Conservation (phyloP, 2,113 vertebrate species). For the Lophius piscatorius region DNA sequence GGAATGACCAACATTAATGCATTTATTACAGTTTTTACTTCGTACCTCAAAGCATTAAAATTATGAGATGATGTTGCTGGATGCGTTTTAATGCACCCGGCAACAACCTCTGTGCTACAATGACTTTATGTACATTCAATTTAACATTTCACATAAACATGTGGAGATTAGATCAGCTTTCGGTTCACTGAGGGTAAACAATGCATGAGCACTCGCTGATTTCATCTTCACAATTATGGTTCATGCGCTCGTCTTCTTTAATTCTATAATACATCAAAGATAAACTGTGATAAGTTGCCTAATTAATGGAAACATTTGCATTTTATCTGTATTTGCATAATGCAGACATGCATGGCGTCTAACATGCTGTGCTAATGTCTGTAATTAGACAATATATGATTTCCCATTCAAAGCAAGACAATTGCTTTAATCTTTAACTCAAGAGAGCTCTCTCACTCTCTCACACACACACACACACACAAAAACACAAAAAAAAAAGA, state of each 20-base stretch:
- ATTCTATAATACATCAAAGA: constrained; percentile 21
- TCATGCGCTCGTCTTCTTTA: constrained; percentile 14
- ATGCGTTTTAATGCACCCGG: constrained; percentile 7
- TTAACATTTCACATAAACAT: neutral
- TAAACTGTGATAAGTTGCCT: constrained; percentile 19
- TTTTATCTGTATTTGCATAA: constrained; percentile 46
- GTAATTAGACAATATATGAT: constrained; percentile 29
- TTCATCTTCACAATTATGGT: constrained; percentile 8
- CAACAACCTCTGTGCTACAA: constrained; percentile 6
- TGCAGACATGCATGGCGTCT: constrained; percentile 20
- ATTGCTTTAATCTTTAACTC: constrained; percentile 22
- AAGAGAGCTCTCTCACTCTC: neutral
- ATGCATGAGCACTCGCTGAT: neutral
- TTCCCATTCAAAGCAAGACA: constrained; percentile 3
- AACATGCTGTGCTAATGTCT: constrained; percentile 29
- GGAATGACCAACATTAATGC: neutral
- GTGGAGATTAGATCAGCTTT: neutral
- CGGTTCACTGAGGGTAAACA: neutral
- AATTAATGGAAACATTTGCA: constrained; percentile 44
- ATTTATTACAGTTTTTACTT: neutral
- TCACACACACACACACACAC: neutral
- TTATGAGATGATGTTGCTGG: neutral
- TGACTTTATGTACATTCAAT: constrained; percentile 6
- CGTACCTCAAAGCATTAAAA: constrained; percentile 3
- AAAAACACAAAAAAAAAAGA: too few relatives aligned